Percentiles rank a stretch among this genome's conserved stretches.
These are phyloP conservation scores for Magallana ariakensis DNA, from an alignment of 1,140 invertebrate species.

Conservation along the genomic window DNA sequence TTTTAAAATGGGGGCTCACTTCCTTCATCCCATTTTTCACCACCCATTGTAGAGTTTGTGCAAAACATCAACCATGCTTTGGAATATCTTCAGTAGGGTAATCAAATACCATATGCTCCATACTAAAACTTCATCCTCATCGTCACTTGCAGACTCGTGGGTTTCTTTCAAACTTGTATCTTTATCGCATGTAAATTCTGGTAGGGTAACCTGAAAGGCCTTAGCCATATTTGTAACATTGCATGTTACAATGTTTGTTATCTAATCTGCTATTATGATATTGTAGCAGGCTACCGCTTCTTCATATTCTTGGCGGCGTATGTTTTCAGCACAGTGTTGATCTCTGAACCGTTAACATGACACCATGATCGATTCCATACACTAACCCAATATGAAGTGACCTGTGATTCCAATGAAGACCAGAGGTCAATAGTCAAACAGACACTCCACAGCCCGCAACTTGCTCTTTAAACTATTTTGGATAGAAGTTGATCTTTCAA, in stretches of 20 bases:
- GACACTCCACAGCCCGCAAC: conserved; percentile 43
- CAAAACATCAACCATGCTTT: not conserved
- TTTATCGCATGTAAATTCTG: not conserved
- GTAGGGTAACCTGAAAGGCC: conserved; percentile 32
- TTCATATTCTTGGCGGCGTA: conserved; percentile 53
- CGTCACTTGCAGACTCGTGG: not conserved
- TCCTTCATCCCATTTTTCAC: conserved; percentile 44
- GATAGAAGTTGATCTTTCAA: conserved; percentile 39
- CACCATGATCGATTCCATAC: conserved; percentile 43
- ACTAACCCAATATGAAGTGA: conserved; percentile 47
- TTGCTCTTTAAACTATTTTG: conserved; percentile 34
- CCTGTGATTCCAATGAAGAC: conserved; percentile 50
- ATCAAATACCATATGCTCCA: not conserved
- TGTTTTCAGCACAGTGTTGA: conserved; percentile 41
- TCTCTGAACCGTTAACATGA: conserved; percentile 40
- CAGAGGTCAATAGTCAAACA: conserved; percentile 51
- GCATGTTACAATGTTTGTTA: conserved; percentile 22
- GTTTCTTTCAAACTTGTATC: not conserved
- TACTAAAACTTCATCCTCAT: not conserved
- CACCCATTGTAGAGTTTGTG: not conserved
- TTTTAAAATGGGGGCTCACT: conserved; percentile 41
- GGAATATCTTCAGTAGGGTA: conserved; percentile 2
- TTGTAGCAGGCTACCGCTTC: conserved; percentile 44
- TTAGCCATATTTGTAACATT: conserved; percentile 46
- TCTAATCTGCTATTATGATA: conserved; percentile 38